These are phyloP conservation scores for Cacatua alba DNA, from an alignment of 2,113 vertebrate genomes.

Conservation along the genomic window DNA sequence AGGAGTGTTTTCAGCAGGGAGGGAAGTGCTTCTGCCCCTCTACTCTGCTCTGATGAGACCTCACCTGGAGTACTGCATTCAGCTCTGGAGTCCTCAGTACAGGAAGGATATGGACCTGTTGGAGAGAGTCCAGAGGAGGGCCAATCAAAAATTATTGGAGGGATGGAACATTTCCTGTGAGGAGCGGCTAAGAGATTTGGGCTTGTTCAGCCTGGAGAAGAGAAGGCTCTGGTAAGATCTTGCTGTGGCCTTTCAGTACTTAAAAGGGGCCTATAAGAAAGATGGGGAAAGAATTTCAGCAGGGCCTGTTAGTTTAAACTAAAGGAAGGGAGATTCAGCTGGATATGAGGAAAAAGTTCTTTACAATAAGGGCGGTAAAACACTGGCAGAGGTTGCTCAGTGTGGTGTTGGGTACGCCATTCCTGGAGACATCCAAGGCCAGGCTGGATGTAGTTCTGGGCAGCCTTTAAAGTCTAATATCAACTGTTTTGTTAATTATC, in stretches of 20 bases:
- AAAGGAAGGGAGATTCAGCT: neutral
- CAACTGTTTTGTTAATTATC: neutral
- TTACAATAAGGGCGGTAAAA: neutral
- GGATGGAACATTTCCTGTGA: neutral
- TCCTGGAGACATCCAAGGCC: neutral
- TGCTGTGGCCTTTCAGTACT: neutral
- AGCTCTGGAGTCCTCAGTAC: neutral
- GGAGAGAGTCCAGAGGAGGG: neutral
- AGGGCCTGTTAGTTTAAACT: neutral
- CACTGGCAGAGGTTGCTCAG: neutral
- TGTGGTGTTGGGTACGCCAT: neutral
- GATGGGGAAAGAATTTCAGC: neutral
- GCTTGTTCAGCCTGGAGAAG: neutral
- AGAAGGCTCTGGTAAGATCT: neutral
- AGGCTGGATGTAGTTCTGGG: neutral
- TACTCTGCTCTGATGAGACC: neutral
- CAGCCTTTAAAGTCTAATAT: neutral
- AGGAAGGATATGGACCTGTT: neutral
- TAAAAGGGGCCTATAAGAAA: neutral
- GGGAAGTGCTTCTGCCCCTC: neutral
- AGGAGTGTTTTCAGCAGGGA: neutral
- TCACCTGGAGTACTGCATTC: neutral
- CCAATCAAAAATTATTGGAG: neutral
- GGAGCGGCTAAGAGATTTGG: neutral
- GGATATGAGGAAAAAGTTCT: neutral